Percentiles rank a stretch among this genome's conserved stretches.
Conservation (phyloP, 1,140 invertebrate genomes). For the Metaphire vulgaris region DNA sequence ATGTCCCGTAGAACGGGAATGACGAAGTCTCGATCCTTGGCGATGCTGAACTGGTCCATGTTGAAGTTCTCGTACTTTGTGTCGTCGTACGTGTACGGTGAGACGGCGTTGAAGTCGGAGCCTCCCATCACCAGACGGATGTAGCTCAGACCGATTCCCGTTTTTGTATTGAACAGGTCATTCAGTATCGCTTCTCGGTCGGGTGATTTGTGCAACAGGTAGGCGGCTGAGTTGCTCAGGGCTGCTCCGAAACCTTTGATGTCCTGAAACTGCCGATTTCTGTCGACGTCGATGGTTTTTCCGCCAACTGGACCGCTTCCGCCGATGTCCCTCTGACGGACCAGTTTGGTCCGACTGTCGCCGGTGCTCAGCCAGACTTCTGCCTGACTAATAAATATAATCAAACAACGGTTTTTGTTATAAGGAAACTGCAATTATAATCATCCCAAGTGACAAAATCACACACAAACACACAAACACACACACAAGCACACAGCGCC, state of each 20-base stretch:
- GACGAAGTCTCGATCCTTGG: slow-evolving; percentile 34
- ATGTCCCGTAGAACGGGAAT: slow-evolving; percentile 36
- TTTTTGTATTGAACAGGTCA: slow-evolving; percentile 9
- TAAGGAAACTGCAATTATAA: no score
- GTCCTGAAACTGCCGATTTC: neutral
- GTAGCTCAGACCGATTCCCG: slow-evolving; percentile 7
- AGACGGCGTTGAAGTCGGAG: slow-evolving; percentile 7
- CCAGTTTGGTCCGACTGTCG: slow-evolving; percentile 12
- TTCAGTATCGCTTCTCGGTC: slow-evolving; percentile 4
- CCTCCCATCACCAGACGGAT: slow-evolving; percentile 12
- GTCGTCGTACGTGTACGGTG: slow-evolving; percentile 8
- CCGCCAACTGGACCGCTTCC: neutral
- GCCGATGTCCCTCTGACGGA: neutral
- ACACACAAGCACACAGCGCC: no score
- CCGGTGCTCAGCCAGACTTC: slow-evolving; percentile 25
- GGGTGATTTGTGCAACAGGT: neutral
- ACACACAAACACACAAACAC: no score
- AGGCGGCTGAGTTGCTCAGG: slow-evolving; percentile 3
- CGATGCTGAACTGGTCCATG: slow-evolving; percentile 33
- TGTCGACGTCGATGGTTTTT: neutral
- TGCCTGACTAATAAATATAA: no score
- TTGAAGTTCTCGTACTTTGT: neutral
- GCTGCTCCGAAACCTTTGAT: slow-evolving; percentile 6
- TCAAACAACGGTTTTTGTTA: no score
- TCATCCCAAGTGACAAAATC: no score